Percentiles rank a stretch among this genome's conserved stretches.
phyloP scores from a whole-genome alignment of 2,888 invertebrate species.

The Philhelius pedissequus region DNA sequence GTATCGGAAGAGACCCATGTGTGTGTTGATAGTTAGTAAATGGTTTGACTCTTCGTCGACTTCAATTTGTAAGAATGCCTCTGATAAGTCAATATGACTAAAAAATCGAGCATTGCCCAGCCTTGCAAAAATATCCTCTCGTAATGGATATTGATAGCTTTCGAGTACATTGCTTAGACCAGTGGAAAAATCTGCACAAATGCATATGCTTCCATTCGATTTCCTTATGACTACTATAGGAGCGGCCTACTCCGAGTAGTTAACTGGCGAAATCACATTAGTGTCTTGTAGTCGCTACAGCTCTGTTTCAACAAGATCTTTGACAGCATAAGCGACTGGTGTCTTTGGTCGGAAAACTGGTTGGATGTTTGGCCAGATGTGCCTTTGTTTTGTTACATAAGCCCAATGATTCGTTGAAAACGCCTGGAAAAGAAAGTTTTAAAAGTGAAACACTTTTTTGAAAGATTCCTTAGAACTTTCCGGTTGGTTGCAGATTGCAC shows the following conservation, averaged over 20 bases:
- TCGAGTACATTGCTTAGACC: slow-evolving; percentile 58
- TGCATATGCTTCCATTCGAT: slow-evolving; percentile 53
- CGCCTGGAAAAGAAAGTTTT: not conserved
- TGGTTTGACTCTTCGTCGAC: slow-evolving; percentile 54
- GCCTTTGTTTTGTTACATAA: slow-evolving; percentile 63
- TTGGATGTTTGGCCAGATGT: too few species aligned
- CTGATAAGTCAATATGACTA: slow-evolving; percentile 53
- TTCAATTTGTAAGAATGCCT: too few species aligned
- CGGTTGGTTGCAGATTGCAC: slow-evolving; percentile 33
- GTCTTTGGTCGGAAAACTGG: slow-evolving; percentile 66
- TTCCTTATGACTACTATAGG: slow-evolving; percentile 67
- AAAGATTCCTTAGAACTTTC: not conserved
- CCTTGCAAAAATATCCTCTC: slow-evolving; percentile 61
- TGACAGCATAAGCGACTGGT: slow-evolving; percentile 62
- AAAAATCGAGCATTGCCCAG: slow-evolving; percentile 36
- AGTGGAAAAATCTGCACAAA: slow-evolving; percentile 67
- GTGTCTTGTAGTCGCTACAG: too few species aligned
- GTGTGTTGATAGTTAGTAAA: slow-evolving; percentile 43
- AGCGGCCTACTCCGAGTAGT: slow-evolving; percentile 69
- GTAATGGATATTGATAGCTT: slow-evolving; percentile 56
- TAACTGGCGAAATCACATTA: slow-evolving; percentile 59
- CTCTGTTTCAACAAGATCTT: not conserved
- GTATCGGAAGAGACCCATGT: slow-evolving; percentile 24
- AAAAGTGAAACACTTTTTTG: slow-evolving; percentile 4
- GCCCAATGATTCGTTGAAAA: slow-evolving; percentile 1